Evolutionary conservation across 2,888 invertebrate genomes (phyloP).

Genomic region (Netelia fuscicornis): DNA sequence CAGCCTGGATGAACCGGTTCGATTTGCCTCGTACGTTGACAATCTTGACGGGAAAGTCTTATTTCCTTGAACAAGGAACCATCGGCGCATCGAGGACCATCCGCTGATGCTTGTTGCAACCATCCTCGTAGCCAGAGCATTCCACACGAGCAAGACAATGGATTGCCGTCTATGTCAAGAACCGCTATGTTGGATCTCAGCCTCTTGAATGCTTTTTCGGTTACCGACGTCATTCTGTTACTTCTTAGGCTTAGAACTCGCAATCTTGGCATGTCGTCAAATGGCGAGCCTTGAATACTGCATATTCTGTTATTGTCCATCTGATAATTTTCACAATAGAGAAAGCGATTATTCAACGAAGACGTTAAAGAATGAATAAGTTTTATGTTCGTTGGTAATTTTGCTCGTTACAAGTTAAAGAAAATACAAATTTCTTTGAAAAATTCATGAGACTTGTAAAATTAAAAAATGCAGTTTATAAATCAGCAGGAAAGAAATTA

Average conservation of each 20-base stretch:
- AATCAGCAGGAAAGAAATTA: neutral
- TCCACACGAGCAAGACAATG: constrained; percentile 92
- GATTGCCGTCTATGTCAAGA: constrained; percentile 95
- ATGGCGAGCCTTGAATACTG: constrained; percentile 91
- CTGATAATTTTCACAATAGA: constrained; percentile 74
- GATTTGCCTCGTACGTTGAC: constrained; percentile 85
- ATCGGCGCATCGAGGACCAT: constrained; percentile 92
- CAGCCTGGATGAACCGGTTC: constrained; percentile 89
- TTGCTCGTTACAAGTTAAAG: no score
- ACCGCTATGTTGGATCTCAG: constrained; percentile 93
- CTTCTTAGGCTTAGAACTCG: constrained; percentile 92
- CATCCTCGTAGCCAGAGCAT: constrained; percentile 94
- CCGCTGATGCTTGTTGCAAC: constrained; percentile 90
- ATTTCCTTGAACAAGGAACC: constrained; percentile 91
- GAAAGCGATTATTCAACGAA: neutral
- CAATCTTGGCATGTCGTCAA: constrained; percentile 94
- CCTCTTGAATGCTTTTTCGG: constrained; percentile 91
- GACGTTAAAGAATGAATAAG: neutral
- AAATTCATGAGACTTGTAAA: neutral
- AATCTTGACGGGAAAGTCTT: constrained; percentile 90
- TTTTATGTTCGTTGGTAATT: no score
- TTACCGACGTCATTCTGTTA: constrained; percentile 91
- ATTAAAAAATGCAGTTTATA: neutral
- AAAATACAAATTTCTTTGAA: no score
- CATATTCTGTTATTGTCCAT: constrained; percentile 94